Evolutionary conservation across 2,113 vertebrate species (phyloP).

Genomic region (Leucosticte australis): DNA sequence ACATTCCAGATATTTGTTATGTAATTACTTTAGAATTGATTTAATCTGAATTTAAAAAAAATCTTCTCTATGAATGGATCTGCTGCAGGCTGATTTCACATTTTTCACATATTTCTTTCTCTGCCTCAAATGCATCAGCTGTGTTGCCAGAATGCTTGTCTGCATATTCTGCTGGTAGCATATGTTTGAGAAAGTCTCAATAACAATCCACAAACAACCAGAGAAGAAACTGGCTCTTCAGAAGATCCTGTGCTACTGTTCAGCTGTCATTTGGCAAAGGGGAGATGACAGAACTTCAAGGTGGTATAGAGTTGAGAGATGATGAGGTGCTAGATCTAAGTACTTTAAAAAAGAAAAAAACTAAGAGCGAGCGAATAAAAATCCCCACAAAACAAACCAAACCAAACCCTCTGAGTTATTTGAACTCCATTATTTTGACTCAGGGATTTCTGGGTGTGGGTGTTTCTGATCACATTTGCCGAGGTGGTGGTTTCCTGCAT

Average conservation of each 20-base stretch:
- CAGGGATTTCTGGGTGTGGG: not conserved
- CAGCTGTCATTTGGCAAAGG: not conserved
- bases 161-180: not conserved
- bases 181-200: not conserved
- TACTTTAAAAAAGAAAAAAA: not conserved
- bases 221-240: not conserved
- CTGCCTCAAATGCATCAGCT: not conserved
- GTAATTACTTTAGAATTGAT: not conserved
- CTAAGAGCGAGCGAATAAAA: rapidly evolving
- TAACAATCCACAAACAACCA: not conserved
- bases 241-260: not conserved
- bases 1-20: not conserved
- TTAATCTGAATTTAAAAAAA: not conserved
- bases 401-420: not conserved
- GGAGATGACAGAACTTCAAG: not conserved
- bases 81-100: not conserved
- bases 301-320: not conserved
- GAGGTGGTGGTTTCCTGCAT: not conserved
- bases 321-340: not conserved
- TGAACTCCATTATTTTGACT: not conserved
- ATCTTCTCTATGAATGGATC: not conserved
- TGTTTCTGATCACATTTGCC: not conserved
- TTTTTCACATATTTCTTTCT: not conserved
- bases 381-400: not conserved
- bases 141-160: not conserved